Evolutionary conservation across 2,113 vertebrate genomes (phyloP).

Genomic region (Microtus montanus): DNA sequence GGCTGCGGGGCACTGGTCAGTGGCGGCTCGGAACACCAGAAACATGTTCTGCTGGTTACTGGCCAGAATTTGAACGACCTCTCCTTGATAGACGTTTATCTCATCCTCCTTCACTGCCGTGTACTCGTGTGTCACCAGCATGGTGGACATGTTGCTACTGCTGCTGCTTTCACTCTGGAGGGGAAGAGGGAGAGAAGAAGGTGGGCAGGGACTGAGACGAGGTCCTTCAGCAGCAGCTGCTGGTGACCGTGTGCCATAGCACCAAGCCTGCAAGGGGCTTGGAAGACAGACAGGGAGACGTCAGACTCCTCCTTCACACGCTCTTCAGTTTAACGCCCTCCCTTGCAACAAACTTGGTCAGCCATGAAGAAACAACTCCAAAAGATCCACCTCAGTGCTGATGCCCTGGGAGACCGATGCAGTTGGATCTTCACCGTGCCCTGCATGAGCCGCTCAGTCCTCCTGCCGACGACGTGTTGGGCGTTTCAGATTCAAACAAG

Average conservation of each 20-base stretch:
- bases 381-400: not conserved
- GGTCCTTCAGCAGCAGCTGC: not conserved
- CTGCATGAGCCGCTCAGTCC: accelerated
- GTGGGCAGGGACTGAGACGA: constrained; percentile 16
- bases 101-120: constrained; percentile 99
- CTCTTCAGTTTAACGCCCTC: not conserved
- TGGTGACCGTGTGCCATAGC: not conserved
- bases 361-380: not conserved
- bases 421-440: not conserved
- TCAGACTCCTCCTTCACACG: not conserved
- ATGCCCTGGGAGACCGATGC: not conserved
- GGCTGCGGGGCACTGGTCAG: constrained; percentile 97
- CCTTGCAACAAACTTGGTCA: not conserved
- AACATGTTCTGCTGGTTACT: constrained; percentile 99
- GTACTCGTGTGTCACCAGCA: constrained; percentile 99
- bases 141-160: constrained; percentile 99
- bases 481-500: not conserved
- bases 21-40: constrained; percentile 98
- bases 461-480: accelerated
- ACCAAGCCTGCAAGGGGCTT: not conserved
- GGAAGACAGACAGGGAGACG: accelerated
- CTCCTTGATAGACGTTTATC: constrained; percentile 98
- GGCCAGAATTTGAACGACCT: constrained; percentile 99
- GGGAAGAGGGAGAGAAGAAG: constrained; percentile 9
- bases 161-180: constrained; percentile 99